Evolutionary conservation across 2,797 vertebrate genomes (phyloP).

Genomic region (Crax fasciolata): DNA sequence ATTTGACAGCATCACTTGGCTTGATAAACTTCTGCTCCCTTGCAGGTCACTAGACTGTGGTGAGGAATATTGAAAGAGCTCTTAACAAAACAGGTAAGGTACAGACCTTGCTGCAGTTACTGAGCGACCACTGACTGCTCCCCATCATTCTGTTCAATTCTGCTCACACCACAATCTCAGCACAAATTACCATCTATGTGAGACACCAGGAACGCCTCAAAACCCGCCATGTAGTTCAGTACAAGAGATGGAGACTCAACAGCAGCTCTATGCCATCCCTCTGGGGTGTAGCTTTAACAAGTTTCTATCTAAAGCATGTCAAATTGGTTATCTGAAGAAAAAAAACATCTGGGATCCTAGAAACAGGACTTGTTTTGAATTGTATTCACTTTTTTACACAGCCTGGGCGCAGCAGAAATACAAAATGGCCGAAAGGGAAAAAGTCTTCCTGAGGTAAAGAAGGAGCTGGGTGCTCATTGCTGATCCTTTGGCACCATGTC

Average conservation of each 20-base stretch:
- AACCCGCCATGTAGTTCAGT: neutral
- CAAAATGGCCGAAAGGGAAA: slow-evolving; percentile 20
- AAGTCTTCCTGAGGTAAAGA: slow-evolving; percentile 15
- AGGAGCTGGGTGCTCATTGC: neutral
- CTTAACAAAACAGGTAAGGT: neutral
- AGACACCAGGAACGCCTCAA: slow-evolving; percentile 38
- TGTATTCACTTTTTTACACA: slow-evolving; percentile 7
- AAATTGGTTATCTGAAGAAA: slow-evolving; percentile 21
- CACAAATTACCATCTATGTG: slow-evolving; percentile 35
- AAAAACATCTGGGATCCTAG: slow-evolving; percentile 15
- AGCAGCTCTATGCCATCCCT: neutral
- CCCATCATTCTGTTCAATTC: slow-evolving; percentile 14
- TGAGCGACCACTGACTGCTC: neutral
- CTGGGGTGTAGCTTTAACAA: neutral
- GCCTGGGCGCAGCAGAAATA: slow-evolving; percentile 23
- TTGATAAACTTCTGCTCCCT: slow-evolving; percentile 21
- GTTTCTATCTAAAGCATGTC: slow-evolving; percentile 44
- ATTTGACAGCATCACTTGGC: neutral
- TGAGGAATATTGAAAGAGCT: neutral
- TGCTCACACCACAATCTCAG: slow-evolving; percentile 16
- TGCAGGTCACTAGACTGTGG: slow-evolving; percentile 41
- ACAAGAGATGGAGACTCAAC: neutral
- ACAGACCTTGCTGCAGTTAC: neutral
- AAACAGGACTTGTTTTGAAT: slow-evolving; percentile 17
- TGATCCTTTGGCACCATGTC: slow-evolving; percentile 26